Percentiles rank a stretch among this genome's conserved stretches.
These are phyloP conservation scores for Podilymbus podiceps DNA, from an alignment of 2,113 vertebrate species.

Conservation along the genomic window DNA sequence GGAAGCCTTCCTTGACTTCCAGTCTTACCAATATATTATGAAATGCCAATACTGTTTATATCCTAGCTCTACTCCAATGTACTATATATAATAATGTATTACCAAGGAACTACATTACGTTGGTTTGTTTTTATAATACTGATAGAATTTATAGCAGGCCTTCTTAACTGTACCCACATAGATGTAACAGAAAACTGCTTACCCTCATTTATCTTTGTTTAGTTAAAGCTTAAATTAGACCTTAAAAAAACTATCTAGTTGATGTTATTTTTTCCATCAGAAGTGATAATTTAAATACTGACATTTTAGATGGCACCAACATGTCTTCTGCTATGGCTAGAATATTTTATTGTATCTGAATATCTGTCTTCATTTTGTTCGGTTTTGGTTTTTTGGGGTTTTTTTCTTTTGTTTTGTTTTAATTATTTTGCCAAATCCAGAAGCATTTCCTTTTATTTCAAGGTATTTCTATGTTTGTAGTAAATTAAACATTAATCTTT, in stretches of 20 bases:
- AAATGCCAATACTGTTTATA: background rate
- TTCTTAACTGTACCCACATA: background rate
- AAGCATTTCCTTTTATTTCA: slow-evolving; percentile 66
- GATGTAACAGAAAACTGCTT: background rate
- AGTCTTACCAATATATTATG: background rate
- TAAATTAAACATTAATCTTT: slow-evolving; percentile 77
- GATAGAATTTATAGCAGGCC: background rate
- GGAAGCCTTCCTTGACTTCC: background rate
- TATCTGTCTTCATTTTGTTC: slow-evolving; percentile 49
- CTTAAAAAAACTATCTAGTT: slow-evolving; percentile 21
- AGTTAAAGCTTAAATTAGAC: slow-evolving; percentile 45
- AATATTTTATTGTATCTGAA: slow-evolving; percentile 42
- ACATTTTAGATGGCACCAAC: slow-evolving; percentile 61
- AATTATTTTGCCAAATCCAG: slow-evolving; percentile 41
- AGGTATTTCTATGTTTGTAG: slow-evolving; percentile 67
- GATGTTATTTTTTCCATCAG: slow-evolving; percentile 23
- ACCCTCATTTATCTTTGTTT: background rate
- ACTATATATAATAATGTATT: background rate
- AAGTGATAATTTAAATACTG: slow-evolving; percentile 65
- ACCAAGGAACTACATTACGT: background rate
- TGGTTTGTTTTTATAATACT: background rate
- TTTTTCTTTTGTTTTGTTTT: no score
- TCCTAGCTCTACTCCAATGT: background rate
- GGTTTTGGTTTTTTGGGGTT: background rate
- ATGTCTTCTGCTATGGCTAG: slow-evolving; percentile 48